phyloP scores from a whole-genome alignment of 2,797 vertebrate genomes.

The Toxotes lorentzi region DNA sequence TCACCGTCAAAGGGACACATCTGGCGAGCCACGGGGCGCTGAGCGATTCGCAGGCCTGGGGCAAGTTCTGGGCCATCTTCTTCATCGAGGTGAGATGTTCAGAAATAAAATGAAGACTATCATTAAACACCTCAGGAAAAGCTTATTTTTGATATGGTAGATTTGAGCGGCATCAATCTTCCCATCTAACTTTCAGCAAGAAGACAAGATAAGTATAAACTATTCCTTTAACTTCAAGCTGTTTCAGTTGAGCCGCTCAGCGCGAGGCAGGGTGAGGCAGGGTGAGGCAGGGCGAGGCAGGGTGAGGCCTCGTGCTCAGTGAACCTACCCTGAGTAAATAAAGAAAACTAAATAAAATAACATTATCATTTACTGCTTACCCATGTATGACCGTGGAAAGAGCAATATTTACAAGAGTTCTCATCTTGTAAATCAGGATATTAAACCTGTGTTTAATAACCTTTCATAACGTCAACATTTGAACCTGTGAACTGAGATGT shows the following conservation, averaged over 20 bases:
- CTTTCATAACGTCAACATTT: background rate
- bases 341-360: too few species aligned
- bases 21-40: slow-evolving; percentile 92
- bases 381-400: background rate
- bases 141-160: background rate
- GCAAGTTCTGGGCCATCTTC: slow-evolving; percentile 91
- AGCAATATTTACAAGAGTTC: background rate
- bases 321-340: too few species aligned
- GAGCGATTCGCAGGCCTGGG: slow-evolving; percentile 88
- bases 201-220: too few species aligned
- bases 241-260: too few species aligned
- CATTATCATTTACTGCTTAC: background rate
- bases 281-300: too few species aligned
- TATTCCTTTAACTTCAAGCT: too few species aligned
- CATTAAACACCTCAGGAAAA: background rate
- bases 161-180: too few species aligned
- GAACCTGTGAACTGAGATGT: background rate
- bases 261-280: too few species aligned
- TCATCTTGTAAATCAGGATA: background rate
- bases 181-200: too few species aligned
- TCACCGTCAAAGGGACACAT: slow-evolving; percentile 93
- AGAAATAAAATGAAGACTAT: background rate
- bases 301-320: too few species aligned
- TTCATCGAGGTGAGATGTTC: slow-evolving; percentile 91
- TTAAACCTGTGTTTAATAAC: background rate